Base-by-base conservation (phyloP, 2,797 vertebrate species). In the Lagocephalus sceleratus region DNA sequence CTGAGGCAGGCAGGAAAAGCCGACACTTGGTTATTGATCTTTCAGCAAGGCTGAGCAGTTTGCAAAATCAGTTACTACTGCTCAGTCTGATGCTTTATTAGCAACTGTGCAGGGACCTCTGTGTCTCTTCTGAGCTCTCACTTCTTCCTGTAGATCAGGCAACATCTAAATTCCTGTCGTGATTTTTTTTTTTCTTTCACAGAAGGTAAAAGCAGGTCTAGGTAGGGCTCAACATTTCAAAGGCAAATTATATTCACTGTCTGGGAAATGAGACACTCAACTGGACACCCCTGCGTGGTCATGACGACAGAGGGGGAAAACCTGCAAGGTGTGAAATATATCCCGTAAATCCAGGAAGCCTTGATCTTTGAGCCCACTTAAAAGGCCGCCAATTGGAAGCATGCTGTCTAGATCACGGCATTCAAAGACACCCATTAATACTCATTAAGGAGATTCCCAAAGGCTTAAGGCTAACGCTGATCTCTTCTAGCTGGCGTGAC, bases 341-440 rank as follows among this genome's bases (percentile, higher is more conserved):
- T 57, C 59, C 55, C 56, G 51, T 63, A 60, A 69, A 66, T 73
- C 62, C 62, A 62, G 48, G 70, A 60, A 73, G 46, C 53, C 40
- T 32, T 66, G 67, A 66, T 84, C 71, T 76, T 56, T 55, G 42
- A 66, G 71, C 51, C 49, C 38, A 45, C 68, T 60, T 64, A 74
- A 72, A 63, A 77, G 59, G 59, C 51, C 69, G 50, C 16, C 53
- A 66, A 79, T 79, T 64, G 54, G 44, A 63, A 72, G 57, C 75
- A 47, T 76, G 74, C 68, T 71, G 55, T 19, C 12, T 55, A 57
- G 75, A 78, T 82, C 71, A 79, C 20, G 6, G 44, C 45, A 63
- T 81, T 74, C 55, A 51, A 72, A 79, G 69, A 67, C 76, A 63
- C 57, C 73, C 70, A 67, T 83, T 87, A 84, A 81, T 80, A 50